Evolutionary conservation across 2,797 vertebrate genomes (phyloP).

Genomic region (Brotula barbata): DNA sequence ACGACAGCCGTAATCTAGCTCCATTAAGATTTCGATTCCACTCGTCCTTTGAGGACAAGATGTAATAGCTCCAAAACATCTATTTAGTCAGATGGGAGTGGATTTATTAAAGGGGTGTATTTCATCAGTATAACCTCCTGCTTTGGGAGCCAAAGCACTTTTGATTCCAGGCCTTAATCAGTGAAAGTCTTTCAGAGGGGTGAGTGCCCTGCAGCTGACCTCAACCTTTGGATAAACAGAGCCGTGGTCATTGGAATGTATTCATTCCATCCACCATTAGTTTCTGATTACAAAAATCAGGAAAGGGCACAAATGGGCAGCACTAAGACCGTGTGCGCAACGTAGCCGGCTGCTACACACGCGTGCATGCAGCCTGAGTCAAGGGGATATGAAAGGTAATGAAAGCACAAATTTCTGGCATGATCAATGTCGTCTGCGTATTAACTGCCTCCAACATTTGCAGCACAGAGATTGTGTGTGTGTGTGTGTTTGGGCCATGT

Average conservation of each 20-base stretch:
- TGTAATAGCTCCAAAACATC: conserved; percentile 68
- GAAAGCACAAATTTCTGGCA: conserved; percentile 47
- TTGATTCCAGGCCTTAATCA: conserved; percentile 58
- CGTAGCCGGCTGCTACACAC: not conserved
- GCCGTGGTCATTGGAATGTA: conserved; percentile 34
- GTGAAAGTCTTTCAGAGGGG: conserved; percentile 56
- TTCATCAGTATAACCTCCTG: conserved; percentile 59
- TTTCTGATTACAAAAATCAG: conserved; percentile 49
- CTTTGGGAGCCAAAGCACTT: conserved; percentile 50
- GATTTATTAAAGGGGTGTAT: conserved; percentile 59
- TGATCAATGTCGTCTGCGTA: conserved; percentile 52
- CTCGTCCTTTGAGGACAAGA: conserved; percentile 49
- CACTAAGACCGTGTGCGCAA: no score
- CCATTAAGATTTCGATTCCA: conserved; percentile 58
- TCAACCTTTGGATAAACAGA: conserved; percentile 51
- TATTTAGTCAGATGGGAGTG: conserved; percentile 58
- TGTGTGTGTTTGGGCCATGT: not conserved
- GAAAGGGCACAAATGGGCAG: conserved; percentile 8
- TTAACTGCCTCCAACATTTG: conserved; percentile 31
- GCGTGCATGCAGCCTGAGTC: conserved; percentile 7
- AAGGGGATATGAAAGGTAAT: conserved; percentile 44
- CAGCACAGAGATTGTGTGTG: conserved; percentile 22
- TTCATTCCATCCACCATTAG: conserved; percentile 55
- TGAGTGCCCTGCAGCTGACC: conserved; percentile 49
- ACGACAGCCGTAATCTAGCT: conserved; percentile 38